phyloP scores from a whole-genome alignment of 2,113 vertebrate species.

The Girardinichthys multiradiatus region DNA sequence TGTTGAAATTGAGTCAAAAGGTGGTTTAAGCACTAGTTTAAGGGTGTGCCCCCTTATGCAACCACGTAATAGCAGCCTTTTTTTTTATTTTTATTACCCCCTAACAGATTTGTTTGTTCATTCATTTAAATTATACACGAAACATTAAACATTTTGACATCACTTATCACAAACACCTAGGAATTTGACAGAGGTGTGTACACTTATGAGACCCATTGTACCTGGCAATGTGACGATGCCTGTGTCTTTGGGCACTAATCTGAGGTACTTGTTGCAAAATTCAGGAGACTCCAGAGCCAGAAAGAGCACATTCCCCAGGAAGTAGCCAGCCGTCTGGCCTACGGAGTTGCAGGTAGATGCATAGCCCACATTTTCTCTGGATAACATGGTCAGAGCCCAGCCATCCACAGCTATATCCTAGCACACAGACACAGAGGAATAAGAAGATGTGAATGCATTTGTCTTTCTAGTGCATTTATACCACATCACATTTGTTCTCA shows the following conservation, averaged over 20 bases:
- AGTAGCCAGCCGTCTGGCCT: conserved; percentile 97
- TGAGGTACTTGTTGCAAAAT: conserved; percentile 98
- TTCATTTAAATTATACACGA: background rate
- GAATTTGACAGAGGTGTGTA: too few species aligned
- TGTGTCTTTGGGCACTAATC: conserved; percentile 84
- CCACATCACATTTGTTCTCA: too few species aligned
- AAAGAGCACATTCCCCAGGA: conserved; percentile 97
- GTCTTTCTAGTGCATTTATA: background rate
- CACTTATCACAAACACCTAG: too few species aligned
- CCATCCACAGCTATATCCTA: conserved; percentile 96
- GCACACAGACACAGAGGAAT: background rate
- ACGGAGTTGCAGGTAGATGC: conserved; percentile 98
- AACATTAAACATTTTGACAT: too few species aligned
- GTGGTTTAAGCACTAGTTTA: background rate
- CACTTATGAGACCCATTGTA: conserved; percentile 58
- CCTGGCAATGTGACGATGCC: conserved; percentile 95
- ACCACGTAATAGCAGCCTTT: background rate
- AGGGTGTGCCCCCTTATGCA: background rate
- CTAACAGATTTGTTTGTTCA: background rate
- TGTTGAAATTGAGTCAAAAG: background rate
- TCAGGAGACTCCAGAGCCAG: conserved; percentile 93
- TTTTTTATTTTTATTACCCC: too few species aligned
- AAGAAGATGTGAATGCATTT: background rate
- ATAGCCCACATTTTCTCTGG: conserved; percentile 94
- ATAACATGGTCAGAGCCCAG: conserved; percentile 98